phyloP scores from a whole-genome alignment of 2,113 vertebrate species.

The human region DNA sequence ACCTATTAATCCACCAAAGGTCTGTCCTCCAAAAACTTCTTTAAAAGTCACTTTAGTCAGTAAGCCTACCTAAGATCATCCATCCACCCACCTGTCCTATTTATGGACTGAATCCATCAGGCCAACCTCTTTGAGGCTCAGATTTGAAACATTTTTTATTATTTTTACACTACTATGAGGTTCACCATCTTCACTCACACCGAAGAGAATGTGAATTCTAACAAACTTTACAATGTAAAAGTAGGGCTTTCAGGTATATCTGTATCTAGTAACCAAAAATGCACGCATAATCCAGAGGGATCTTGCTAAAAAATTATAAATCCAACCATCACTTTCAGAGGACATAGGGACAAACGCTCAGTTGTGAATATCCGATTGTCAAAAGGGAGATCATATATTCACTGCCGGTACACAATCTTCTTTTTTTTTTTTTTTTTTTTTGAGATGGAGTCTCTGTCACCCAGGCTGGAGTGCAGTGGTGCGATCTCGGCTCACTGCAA shows the following conservation, averaged over 20 bases:
- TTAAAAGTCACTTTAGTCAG: conserved; percentile 39
- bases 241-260: background rate
- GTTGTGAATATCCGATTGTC: background rate
- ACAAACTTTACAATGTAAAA: background rate
- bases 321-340: background rate
- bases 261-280: background rate
- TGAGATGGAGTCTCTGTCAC: too few species aligned
- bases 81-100: background rate
- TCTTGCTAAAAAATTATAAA: background rate
- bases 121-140: background rate
- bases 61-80: conserved; percentile 20
- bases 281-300: background rate
- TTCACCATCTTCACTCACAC: background rate
- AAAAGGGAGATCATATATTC: background rate
- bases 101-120: background rate
- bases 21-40: conserved; percentile 45
- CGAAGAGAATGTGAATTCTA: background rate
- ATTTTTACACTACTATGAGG: background rate
- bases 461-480: too few species aligned
- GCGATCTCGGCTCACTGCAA: too few species aligned
- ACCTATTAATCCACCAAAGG: conserved; percentile 20
- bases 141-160: conserved; percentile 2
- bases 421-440: too few species aligned
- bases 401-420: background rate
- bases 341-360: background rate